Evolutionary conservation across 2,797 vertebrate genomes (phyloP).

Genomic region (Agapornis canus): DNA sequence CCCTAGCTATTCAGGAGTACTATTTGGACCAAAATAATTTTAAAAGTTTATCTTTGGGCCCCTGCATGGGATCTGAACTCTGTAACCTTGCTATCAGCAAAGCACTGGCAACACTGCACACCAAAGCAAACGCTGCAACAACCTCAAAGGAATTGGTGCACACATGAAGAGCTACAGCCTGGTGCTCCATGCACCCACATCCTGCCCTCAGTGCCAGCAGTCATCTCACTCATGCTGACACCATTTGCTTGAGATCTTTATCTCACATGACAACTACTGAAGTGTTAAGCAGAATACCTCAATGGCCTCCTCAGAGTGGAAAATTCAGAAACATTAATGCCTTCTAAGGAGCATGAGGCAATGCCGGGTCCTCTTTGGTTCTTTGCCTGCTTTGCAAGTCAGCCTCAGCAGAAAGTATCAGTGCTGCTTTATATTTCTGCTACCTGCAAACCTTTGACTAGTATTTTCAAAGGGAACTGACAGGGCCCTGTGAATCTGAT

Average conservation of each 20-base stretch:
- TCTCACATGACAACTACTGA: not conserved
- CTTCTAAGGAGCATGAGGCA: not conserved
- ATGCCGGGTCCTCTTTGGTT: not conserved
- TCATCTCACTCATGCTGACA: not conserved
- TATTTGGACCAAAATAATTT: not conserved
- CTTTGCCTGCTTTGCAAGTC: not conserved
- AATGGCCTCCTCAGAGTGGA: not conserved
- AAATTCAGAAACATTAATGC: not conserved
- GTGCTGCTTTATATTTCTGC: not conserved
- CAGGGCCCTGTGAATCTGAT: accelerated
- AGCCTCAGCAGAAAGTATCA: not conserved
- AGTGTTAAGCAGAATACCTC: not conserved
- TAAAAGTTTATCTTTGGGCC: not conserved
- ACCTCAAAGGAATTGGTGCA: not conserved
- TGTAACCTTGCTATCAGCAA: not conserved
- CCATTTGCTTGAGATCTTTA: not conserved
- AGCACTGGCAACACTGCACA: not conserved
- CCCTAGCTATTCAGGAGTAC: not conserved
- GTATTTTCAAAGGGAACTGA: not conserved
- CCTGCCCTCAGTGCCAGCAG: not conserved
- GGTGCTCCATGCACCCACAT: accelerated
- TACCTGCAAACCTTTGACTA: not conserved
- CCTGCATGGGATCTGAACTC: not conserved
- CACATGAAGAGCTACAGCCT: not conserved
- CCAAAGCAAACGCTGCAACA: not conserved